Base-by-base conservation (phyloP, 2,797 vertebrate genomes). In the Sebastes vulpes region DNA sequence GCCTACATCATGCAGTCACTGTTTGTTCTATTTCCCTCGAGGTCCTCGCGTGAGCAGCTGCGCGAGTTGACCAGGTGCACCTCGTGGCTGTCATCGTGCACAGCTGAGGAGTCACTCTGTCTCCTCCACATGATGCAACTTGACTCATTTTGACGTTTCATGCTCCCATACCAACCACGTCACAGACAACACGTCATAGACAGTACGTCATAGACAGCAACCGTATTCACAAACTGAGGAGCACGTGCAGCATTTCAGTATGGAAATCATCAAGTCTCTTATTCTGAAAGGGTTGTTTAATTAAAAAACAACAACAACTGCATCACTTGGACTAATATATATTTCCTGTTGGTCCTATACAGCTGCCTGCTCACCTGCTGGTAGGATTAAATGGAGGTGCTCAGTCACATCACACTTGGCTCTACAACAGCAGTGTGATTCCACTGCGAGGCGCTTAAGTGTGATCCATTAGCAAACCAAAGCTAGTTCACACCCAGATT, bases 11-110 rank as follows among this genome's bases (percentile, higher is more conserved):
- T 75, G 79, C 83, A 75, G 78, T 65, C 85, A 71, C 66, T 85
- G 77, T 75, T 64, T 83, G 79, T 61, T 71, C 56, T 74, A 65
- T 25, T 12, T 78, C 89, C 78, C 80, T 2, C 31, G 10, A 75
- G 84, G 84, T 80, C 74, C 66, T 81, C 4, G 21, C 48, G 59
- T 77, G 87, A 88, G 77, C 90, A 94, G 92, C 91, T 93, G 90
- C 57, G 7, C 82, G n/a, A 65, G 70, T 81, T 80, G 84, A 86
- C 88, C 94, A 94, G 92, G 92, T 92, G 90, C 82, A 23, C 69
- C 72, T 85, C 63, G 69, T 86, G 79, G 74, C 77, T 87, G 90
- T 84, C 82, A 72, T 77, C 60, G 6, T 57, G 74, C 86, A 42
- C 84, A 84, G 80, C 80, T 82, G 78, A 86, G 75, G 60, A 76